Evolutionary conservation across 2,113 vertebrate genomes (phyloP), one percentile per base, ranked within the genome.

Genomic region (Oncorhynchus clarkii): DNA sequence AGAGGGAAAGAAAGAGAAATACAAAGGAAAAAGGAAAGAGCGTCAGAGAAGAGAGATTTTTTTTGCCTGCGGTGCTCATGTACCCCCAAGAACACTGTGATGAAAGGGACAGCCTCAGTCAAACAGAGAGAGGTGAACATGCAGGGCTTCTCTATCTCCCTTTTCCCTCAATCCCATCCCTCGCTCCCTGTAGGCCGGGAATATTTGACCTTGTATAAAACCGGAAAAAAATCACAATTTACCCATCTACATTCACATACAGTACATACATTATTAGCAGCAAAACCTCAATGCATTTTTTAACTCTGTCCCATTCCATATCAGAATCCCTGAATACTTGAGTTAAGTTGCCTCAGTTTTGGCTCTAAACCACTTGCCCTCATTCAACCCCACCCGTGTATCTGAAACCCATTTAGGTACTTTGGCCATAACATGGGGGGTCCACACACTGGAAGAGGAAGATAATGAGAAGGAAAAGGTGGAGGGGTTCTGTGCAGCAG

Each of bases 401-500:
- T n/a, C n/a, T 12, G 4, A 31, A 8, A 39, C 31, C 34, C 29
- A 18, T 45, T 69, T 20, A 69, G 67, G 67, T 69, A 20, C 13
- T 48, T 45, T 22, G 34, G 13, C 18, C n/a, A 49, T 22, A 13
- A 12, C 9, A 45, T n/a, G 68, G 39, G n/a, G 3, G 7, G 68
- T 26, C 45, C 65, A 67, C 11, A 67, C 3, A 14, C 26, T 24
- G 60, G 12, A 67, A 29, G 65, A 67, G 4, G 14, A 31, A 6
- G 65, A 29, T 11, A 4, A 16, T 39, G 16, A 48, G 24, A 11
- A 67, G 67, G 2, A 9, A 51, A 24, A 27, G 16, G 72, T 67
- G 27, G 49, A 26, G 24, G 67, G 45, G 66, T 29, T 69, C 57
- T 49, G 24, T 83, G 69, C 81, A 87, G 60, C 67, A 68, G 78